Percentiles rank a stretch among this genome's conserved stretches.
These are phyloP conservation scores for Drosophila longiperda DNA, from an alignment of 2,888 invertebrate genomes.

Conservation along the genomic window DNA sequence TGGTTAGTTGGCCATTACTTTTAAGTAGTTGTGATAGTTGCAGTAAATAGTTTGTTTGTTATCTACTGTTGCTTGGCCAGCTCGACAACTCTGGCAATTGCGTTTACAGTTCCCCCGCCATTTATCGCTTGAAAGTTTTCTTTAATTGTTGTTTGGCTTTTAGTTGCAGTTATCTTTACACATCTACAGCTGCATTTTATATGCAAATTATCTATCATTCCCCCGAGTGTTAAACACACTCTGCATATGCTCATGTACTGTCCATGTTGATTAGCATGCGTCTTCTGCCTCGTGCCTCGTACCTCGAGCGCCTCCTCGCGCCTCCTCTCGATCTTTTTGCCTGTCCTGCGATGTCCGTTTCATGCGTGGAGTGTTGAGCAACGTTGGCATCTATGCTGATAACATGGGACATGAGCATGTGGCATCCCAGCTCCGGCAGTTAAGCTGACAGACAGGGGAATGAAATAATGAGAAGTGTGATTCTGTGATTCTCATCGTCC, in stretches of 20 bases:
- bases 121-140: conserved; percentile 61
- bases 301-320: background rate
- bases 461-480: conserved; percentile 48
- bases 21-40: conserved; percentile 17
- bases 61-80: conserved; percentile 30
- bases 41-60: conserved; percentile 15
- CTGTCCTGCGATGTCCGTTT: conserved; percentile 38
- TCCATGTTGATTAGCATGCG: conserved; percentile 49
- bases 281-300: conserved; percentile 11
- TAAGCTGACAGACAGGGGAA: conserved; percentile 24
- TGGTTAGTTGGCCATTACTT: conserved; percentile 46
- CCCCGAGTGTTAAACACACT: conserved; percentile 28
- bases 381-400: conserved; percentile 53
- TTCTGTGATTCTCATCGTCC: conserved; percentile 39
- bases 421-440: conserved; percentile 12
- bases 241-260: conserved; percentile 38
- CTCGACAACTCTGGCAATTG: conserved; percentile 37
- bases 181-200: conserved; percentile 53
- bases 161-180: conserved; percentile 43
- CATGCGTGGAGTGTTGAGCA: conserved; percentile 50
- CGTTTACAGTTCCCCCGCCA: conserved; percentile 27
- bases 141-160: conserved; percentile 62
- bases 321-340: background rate
- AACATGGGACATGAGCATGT: conserved; percentile 36
- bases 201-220: conserved; percentile 66